Conservation (phyloP, 2,888 invertebrate species). For the Phymatocera aterrima region DNA sequence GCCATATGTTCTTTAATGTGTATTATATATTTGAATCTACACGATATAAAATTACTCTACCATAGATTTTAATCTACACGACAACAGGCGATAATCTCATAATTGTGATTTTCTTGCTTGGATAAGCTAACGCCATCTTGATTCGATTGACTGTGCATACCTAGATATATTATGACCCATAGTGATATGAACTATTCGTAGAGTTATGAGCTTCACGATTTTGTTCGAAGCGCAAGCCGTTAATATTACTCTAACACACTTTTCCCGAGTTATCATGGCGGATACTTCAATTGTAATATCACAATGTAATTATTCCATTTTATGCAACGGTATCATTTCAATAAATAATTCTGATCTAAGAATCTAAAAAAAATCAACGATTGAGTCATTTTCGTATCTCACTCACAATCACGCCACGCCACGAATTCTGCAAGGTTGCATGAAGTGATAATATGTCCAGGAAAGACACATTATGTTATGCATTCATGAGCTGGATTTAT, state of each 20-base stretch:
- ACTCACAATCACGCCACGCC: no score
- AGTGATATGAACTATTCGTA: neutral
- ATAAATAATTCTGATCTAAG: neutral
- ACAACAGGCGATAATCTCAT: no score
- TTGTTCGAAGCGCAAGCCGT: neutral
- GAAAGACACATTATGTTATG: no score
- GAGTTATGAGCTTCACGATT: neutral
- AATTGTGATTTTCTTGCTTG: neutral
- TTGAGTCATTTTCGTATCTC: neutral
- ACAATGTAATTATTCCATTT: neutral
- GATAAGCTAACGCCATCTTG: neutral
- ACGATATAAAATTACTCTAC: no score
- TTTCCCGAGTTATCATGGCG: neutral
- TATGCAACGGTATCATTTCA: neutral
- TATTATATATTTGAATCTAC: no score
- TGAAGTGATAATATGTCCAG: no score
- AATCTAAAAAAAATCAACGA: neutral
- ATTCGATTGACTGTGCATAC: neutral
- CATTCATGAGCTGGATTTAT: no score
- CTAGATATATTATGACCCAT: neutral
- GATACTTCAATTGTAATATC: neutral
- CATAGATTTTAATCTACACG: neutral
- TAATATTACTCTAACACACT: neutral
- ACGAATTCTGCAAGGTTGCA: no score
- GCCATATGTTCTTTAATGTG: no score